phyloP scores from a whole-genome alignment of 1,140 invertebrate species.

The Stegodyphus dumicola region DNA sequence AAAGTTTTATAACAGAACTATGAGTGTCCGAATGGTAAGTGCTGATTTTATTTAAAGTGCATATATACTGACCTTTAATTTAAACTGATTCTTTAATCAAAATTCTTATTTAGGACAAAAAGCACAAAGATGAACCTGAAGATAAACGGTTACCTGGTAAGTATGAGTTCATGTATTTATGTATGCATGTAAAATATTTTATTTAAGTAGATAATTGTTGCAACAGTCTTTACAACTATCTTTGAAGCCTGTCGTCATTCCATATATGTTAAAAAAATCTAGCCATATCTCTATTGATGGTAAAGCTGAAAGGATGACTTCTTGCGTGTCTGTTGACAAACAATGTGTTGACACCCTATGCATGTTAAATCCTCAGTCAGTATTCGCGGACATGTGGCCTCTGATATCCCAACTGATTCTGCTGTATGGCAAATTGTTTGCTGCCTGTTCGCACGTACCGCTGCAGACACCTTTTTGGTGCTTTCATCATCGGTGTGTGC shows the following conservation, averaged over 20 bases:
- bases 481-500: too few relatives aligned
- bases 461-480: too few relatives aligned
- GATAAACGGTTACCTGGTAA: conserved; percentile 52
- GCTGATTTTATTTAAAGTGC: neutral
- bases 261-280: too few relatives aligned
- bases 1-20: conserved; percentile 88
- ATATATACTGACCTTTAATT: neutral
- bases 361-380: too few relatives aligned
- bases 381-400: too few relatives aligned
- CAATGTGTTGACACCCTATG: too few relatives aligned
- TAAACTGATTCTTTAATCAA: neutral
- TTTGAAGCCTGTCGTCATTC: neutral
- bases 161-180: neutral
- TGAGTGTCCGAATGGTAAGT: conserved; percentile 90
- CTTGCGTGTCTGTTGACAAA: too few relatives aligned
- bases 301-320: too few relatives aligned
- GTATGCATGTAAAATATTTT: neutral
- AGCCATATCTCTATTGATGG: too few relatives aligned
- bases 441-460: too few relatives aligned
- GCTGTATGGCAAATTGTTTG: too few relatives aligned
- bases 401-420: too few relatives aligned
- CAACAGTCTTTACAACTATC: neutral
- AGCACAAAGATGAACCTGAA: conserved; percentile 48
- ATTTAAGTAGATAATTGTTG: neutral
- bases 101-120: conserved; percentile 37